A percentile compares a stretch with the other conserved stretches of the same genome.
Evolutionary conservation across 2,797 vertebrate species (phyloP).

Genomic region (Pampus argenteus): DNA sequence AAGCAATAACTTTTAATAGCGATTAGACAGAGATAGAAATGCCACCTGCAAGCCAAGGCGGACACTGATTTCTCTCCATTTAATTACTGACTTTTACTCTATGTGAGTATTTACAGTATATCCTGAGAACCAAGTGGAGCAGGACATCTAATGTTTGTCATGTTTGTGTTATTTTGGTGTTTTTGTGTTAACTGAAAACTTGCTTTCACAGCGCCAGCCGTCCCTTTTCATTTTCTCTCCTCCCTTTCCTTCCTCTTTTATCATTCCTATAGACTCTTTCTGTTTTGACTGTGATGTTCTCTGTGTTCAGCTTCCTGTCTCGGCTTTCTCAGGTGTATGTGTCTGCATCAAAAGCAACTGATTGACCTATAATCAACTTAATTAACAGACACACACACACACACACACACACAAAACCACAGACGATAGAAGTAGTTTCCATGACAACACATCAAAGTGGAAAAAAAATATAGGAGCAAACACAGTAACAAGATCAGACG

Average conservation of each 20-base stretch:
- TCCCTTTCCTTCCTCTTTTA: neutral
- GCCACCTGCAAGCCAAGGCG: neutral
- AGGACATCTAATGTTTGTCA: neutral
- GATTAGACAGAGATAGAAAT: neutral
- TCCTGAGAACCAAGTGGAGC: neutral
- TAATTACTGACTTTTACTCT: too few relatives aligned
- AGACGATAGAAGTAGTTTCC: constrained; percentile 26
- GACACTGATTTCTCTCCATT: neutral
- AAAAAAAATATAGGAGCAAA: constrained; percentile 12
- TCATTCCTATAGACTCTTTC: neutral
- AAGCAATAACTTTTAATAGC: neutral
- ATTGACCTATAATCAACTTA: constrained; percentile 26
- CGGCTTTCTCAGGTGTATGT: too few relatives aligned
- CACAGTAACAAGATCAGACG: neutral
- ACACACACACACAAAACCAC: constrained; percentile 1
- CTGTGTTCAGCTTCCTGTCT: constrained; percentile 3
- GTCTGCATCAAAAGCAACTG: constrained; percentile 26
- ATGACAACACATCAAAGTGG: constrained; percentile 47
- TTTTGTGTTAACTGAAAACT: constrained; percentile 16
- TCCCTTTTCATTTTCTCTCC: neutral
- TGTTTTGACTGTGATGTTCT: constrained; percentile 6
- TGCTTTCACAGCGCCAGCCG: neutral
- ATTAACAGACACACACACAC: constrained; percentile 6
- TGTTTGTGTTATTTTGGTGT: neutral
- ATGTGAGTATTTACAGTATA: too few relatives aligned